A percentile compares a stretch with the other conserved stretches of the same genome.
These are phyloP conservation scores for Habroteleia sp. DNA, from an alignment of 2,888 invertebrate genomes.

Conservation along the genomic window DNA sequence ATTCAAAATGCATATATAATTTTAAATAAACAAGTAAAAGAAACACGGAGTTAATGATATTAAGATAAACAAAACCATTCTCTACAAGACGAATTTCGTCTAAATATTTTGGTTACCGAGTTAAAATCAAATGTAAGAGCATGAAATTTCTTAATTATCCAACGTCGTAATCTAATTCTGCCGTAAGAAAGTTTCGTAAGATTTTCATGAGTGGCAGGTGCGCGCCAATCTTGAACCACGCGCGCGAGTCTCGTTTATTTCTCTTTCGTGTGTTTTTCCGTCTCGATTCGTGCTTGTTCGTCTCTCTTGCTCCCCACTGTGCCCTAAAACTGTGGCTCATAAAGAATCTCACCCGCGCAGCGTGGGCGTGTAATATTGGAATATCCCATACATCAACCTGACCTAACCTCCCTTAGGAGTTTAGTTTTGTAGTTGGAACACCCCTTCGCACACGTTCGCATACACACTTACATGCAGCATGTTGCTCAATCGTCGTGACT, in stretches of 20 bases:
- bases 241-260: constrained; percentile 16
- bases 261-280: constrained; percentile 1
- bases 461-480: constrained; percentile 21
- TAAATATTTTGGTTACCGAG: no score
- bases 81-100: no score
- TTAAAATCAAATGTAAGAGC: constrained; percentile 1
- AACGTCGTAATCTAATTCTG: constrained; percentile 8
- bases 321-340: constrained; percentile 62
- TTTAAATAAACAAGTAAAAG: no score
- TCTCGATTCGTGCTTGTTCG: constrained; percentile 11
- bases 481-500: constrained; percentile 46
- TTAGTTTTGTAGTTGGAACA: constrained; percentile 31
- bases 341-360: constrained; percentile 68
- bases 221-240: constrained; percentile 19
- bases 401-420: constrained; percentile 63
- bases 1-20: no score
- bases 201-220: constrained; percentile 44
- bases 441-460: constrained; percentile 20
- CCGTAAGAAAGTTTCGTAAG: constrained; percentile 19
- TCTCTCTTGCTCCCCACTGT: constrained; percentile 14
- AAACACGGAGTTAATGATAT: no score
- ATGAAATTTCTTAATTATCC: neutral
- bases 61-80: no score
- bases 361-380: constrained; percentile 69
- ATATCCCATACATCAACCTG: constrained; percentile 70